Conservation (phyloP, 2,888 invertebrate genomes). For the Epistrophella euchroma region DNA sequence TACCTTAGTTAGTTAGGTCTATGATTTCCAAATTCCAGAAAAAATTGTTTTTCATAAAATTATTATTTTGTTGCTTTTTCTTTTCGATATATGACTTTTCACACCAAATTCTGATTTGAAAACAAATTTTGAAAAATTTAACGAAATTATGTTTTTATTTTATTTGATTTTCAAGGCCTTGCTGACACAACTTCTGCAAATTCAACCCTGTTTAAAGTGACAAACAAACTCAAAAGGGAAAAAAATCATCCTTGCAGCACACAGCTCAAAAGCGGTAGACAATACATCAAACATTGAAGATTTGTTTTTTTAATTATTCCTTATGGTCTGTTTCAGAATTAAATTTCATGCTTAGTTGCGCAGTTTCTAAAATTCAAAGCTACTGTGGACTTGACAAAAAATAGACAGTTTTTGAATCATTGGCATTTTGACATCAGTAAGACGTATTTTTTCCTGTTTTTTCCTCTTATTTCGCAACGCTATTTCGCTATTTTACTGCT, state of each 20-base stretch:
- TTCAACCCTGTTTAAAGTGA: not conserved
- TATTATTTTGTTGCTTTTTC: too few species aligned
- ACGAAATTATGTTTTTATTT: too few species aligned
- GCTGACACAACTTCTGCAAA: not conserved
- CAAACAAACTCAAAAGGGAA: not conserved
- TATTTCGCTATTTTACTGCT: not conserved
- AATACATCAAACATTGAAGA: slow-evolving; percentile 33
- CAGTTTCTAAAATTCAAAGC: slow-evolving; percentile 25
- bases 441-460: slow-evolving; percentile 9
- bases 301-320: slow-evolving; percentile 30
- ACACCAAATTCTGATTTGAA: too few species aligned
- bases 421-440: slow-evolving; percentile 44
- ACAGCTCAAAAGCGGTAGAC: not conserved
- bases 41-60: too few species aligned
- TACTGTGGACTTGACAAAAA: not conserved
- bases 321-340: slow-evolving; percentile 27
- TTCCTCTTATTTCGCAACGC: not conserved
- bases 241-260: not conserved
- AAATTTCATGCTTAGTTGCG: slow-evolving; percentile 51
- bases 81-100: too few species aligned
- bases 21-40: too few species aligned
- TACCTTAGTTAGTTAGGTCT: too few species aligned
- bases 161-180: not conserved
- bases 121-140: too few species aligned
- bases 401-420: slow-evolving; percentile 30